phyloP scores from a whole-genome alignment of 1,140 invertebrate genomes.

The Drosophila setifemur region DNA sequence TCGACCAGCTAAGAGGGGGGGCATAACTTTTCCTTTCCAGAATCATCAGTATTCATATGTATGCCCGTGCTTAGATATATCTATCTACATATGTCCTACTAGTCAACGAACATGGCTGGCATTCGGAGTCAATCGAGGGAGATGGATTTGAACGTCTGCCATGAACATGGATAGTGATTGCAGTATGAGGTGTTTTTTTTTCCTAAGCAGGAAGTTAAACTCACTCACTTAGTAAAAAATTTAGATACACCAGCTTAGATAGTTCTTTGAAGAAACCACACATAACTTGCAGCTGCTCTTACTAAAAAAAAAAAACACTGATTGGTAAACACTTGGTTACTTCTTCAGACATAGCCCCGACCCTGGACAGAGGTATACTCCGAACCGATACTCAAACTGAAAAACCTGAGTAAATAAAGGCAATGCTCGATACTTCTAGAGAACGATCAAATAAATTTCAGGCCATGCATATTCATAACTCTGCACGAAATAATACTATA shows the following conservation, averaged over 20 bases:
- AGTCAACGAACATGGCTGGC: conserved; percentile 2
- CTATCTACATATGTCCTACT: conserved; percentile 26
- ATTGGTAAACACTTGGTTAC: conserved; percentile 9
- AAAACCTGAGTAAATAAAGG: conserved; percentile 12
- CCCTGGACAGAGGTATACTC: conserved; percentile 6
- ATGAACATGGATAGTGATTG: too few relatives aligned
- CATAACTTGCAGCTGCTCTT: neutral
- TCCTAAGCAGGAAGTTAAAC: neutral
- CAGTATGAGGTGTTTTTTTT: too few relatives aligned
- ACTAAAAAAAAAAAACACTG: neutral
- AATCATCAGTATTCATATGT: conserved; percentile 49
- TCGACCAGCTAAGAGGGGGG: neutral
- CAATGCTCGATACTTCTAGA: neutral
- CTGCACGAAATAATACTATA: conserved; percentile 46
- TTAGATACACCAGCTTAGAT: too few relatives aligned
- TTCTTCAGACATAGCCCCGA: neutral
- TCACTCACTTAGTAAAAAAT: neutral
- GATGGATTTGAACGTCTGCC: neutral
- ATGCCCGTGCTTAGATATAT: conserved; percentile 5
- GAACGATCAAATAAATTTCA: conserved; percentile 60
- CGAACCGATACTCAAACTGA: neutral
- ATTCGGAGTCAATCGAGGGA: conserved; percentile 6
- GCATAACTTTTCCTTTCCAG: conserved; percentile 60
- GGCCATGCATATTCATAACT: conserved; percentile 66
- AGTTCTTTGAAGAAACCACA: too few relatives aligned